These are phyloP conservation scores for Carcina quercana DNA, from an alignment of 2,888 invertebrate species.

Conservation along the genomic window DNA sequence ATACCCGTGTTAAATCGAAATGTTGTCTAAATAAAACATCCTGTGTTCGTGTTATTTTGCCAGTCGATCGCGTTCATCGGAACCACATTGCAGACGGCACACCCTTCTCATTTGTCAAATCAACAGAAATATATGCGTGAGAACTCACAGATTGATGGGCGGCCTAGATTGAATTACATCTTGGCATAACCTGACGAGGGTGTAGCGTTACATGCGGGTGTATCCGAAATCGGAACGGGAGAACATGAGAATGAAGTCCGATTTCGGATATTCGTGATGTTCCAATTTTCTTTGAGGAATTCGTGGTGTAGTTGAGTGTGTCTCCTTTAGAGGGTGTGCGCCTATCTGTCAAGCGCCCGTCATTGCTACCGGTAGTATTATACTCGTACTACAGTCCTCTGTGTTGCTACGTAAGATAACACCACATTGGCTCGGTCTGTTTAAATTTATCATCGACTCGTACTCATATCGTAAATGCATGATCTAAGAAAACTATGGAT, in stretches of 20 bases:
- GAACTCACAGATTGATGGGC: constrained; percentile 71
- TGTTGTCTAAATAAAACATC: not conserved
- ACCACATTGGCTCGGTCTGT: no score
- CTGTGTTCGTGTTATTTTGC: constrained; percentile 29
- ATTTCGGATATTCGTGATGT: constrained; percentile 35
- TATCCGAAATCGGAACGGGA: constrained; percentile 48
- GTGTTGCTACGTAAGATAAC: no score
- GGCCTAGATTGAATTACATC: constrained; percentile 72
- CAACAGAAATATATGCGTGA: constrained; percentile 73
- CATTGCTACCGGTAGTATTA: no score
- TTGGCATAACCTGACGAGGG: constrained; percentile 69
- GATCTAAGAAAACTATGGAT: no score
- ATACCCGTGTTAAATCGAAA: no score
- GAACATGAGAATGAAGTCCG: constrained; percentile 55
- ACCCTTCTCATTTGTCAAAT: constrained; percentile 75
- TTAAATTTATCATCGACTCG: no score
- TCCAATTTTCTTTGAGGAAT: constrained; percentile 17
- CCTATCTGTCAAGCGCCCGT: no score
- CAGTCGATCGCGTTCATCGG: constrained; percentile 27
- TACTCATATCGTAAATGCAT: no score
- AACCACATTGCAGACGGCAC: constrained; percentile 21
- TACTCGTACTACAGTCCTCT: no score
- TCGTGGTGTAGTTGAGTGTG: no score
- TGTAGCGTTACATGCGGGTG: constrained; percentile 58
- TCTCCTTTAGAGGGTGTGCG: no score